Base-by-base conservation (phyloP, 1,140 invertebrate genomes). In the Megalonaias nervosa region DNA sequence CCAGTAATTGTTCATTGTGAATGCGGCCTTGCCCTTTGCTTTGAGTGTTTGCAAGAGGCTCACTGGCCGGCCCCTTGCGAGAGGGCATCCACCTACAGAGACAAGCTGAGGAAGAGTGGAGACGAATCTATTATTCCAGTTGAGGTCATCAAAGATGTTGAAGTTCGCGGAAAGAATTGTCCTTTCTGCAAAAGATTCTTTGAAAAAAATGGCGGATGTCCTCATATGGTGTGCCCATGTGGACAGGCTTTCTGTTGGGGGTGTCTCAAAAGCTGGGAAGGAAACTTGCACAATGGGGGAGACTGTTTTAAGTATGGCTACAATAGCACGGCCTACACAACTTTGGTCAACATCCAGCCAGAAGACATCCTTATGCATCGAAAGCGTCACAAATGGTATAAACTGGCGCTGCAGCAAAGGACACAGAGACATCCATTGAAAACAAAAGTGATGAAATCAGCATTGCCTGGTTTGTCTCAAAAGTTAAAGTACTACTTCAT, bases 51-150 rank as follows among this genome's bases (percentile, higher is more conserved):
- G 4, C 57, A 77, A n/a, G 60, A 61, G 15, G 56, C 82, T 13
- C 86, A 87, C 59, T 87, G 83, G 83, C 86, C 86, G 14, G 82
- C 81, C 1, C 58, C 75, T 31, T 87, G 86, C 77, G 77, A 82
- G 15, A 65, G 73, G 6, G 77, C 77, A 2, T 55, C 31, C 15
- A 26, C 59, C 1, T 87, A 85, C 66, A 73, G 60, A 62, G 66
- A 64, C 16, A 80, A 64, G 60, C 19, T 84, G 56, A 68, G 65
- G n/a, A 55, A 67, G 11, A 74, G 62, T 62, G 82, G 80, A 15
- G 76, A 81, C 55, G 77, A 71, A 3, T 17, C 38, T 57, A 58
- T 62, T 48, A 48, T 70, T 61, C 70, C 75, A 19, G 23, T n/a
- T 17, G 65, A 69, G 23, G 38, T 48, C 0, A 62, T 65, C 57